A percentile compares a stretch with the other conserved stretches of the same genome.
Evolutionary conservation across 2,888 invertebrate genomes (phyloP).

Genomic region (Sesamia inferens): DNA sequence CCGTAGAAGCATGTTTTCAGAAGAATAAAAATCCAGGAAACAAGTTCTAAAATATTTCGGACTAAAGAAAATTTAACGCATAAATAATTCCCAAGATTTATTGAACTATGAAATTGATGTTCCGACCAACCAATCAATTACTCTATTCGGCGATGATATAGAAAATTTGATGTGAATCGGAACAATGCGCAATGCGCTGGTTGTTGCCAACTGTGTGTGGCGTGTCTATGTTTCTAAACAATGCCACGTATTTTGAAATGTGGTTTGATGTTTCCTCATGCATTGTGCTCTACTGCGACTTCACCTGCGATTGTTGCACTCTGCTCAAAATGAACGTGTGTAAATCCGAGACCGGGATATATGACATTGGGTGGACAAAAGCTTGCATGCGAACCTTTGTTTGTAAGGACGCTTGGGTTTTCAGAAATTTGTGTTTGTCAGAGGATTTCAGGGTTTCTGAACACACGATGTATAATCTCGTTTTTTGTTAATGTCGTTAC

Average conservation of each 20-base stretch:
- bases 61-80: neutral
- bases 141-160: conserved; percentile 47
- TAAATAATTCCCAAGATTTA: conserved; percentile 16
- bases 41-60: neutral
- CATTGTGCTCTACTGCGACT: conserved; percentile 52
- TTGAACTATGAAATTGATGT: conserved; percentile 43
- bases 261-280: conserved; percentile 53
- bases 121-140: conserved; percentile 50
- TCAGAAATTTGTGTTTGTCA: conserved; percentile 16
- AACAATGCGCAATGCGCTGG: conserved; percentile 33
- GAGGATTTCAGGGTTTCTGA: conserved; percentile 12
- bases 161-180: conserved; percentile 45
- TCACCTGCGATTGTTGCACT: conserved; percentile 43
- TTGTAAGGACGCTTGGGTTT: conserved; percentile 31
- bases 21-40: conserved; percentile 4
- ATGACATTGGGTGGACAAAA: conserved; percentile 45
- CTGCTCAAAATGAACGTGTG: conserved; percentile 23
- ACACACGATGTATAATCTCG: conserved; percentile 1
- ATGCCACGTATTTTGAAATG: conserved; percentile 61
- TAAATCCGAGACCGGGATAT: conserved; percentile 33
- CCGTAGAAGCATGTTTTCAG: conserved; percentile 3
- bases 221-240: conserved; percentile 57
- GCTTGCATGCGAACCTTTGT: conserved; percentile 36
- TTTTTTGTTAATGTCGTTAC: conserved; percentile 18
- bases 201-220: conserved; percentile 28